Percentiles rank a stretch among this genome's conserved stretches.
Evolutionary conservation across 2,797 vertebrate species (phyloP).

Genomic region (Sorex maritimensis): DNA sequence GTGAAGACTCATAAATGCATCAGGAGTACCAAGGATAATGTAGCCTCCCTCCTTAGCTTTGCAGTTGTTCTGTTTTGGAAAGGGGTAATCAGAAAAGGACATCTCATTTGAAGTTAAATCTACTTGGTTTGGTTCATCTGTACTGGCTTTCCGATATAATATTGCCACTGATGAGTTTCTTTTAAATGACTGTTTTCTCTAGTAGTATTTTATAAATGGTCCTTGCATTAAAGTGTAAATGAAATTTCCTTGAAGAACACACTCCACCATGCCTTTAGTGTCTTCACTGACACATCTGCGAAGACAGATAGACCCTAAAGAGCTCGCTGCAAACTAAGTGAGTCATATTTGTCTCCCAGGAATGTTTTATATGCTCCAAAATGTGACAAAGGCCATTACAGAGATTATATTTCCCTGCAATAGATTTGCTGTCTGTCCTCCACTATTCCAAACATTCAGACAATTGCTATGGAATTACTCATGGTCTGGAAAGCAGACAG

Average conservation of each 20-base stretch:
- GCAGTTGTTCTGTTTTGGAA: background rate
- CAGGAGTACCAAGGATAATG: background rate
- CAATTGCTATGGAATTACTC: slow-evolving; percentile 57
- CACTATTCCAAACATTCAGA: slow-evolving; percentile 62
- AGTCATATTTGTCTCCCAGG: slow-evolving; percentile 71
- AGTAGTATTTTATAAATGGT: slow-evolving; percentile 78
- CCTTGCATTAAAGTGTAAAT: slow-evolving; percentile 81
- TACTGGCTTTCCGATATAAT: background rate
- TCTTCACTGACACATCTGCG: slow-evolving; percentile 79
- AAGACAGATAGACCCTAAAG: slow-evolving; percentile 78
- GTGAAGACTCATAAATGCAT: background rate
- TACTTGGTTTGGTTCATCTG: slow-evolving; percentile 16
- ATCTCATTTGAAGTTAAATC: background rate
- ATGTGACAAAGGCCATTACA: slow-evolving; percentile 70
- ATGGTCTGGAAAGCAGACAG: slow-evolving; percentile 53
- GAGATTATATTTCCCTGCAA: slow-evolving; percentile 75
- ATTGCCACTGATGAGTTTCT: slow-evolving; percentile 74
- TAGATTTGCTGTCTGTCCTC: slow-evolving; percentile 70
- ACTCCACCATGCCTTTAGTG: slow-evolving; percentile 64
- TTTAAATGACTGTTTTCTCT: slow-evolving; percentile 77
- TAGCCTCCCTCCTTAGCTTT: background rate
- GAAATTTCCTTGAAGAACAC: slow-evolving; percentile 81
- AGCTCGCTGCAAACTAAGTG: slow-evolving; percentile 70
- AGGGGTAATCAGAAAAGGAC: background rate
- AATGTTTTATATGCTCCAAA: slow-evolving; percentile 78